Base-by-base conservation (phyloP, 1,140 invertebrate species). In the Calephelis nemesis region DNA sequence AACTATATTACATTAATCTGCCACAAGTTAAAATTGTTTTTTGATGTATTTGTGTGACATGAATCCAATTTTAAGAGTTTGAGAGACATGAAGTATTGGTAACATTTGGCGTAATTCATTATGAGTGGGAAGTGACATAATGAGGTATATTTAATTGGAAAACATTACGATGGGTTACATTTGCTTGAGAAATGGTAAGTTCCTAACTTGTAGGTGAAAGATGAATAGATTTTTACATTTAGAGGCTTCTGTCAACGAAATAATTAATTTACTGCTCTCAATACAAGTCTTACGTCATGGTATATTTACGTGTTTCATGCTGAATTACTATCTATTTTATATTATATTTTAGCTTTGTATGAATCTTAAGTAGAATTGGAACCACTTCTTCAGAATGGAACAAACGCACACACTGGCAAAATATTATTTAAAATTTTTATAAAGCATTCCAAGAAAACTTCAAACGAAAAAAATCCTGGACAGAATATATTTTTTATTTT, bases 81-180 rank as follows among this genome's bases (percentile, higher is more conserved):
- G 54, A 58, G 54, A 58, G 54, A 58, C 54, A 58, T 58, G 54
- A 58, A 58, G 54, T 58, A 58, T 58, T 58, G 54, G 54, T 58
- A 58, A 11, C 54, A 58, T 58, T 58, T 58, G 54, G 54, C 19
- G 54, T 58, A 58, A 58, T 58, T 58, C 39, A 58, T 58, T 30
- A 58, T 12, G 19, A 58, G 54, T 30, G 54, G 54, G 54, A 58
- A 58, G 54, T 58, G 19, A 58, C 54, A 58, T 58, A 58, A 58
- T 39, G 54, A 15, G 30, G 4, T 58, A 58, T 58, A 58, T 58
- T 58, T 58, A 58, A 58, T 39, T 58, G 12, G 54, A 30, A 58
- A 58, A 58, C 54, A 9, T 58, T 58, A 12, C 54, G 54, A 58
- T 39, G 52, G 54, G 30, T 58, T 58, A 58, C 19, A 12, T 19